These are phyloP conservation scores for Entomyzon cyanotis DNA, from an alignment of 2,113 vertebrate species.

Conservation along the genomic window DNA sequence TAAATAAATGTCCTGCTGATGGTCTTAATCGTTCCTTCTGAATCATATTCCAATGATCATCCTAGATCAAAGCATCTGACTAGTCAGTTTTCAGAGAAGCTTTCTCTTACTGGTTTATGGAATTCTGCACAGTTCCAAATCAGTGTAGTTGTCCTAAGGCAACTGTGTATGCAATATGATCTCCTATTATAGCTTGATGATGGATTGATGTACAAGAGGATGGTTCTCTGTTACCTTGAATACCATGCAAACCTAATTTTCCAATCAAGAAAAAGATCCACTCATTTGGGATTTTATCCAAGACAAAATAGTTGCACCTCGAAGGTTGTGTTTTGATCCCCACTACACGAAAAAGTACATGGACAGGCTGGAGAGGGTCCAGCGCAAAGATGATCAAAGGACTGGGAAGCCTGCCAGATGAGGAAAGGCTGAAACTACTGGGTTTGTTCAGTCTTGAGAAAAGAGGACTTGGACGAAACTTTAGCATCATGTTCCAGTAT, in stretches of 20 bases:
- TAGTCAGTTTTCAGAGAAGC: background rate
- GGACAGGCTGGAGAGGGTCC: background rate
- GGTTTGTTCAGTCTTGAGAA: background rate
- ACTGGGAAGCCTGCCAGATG: background rate
- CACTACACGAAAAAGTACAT: background rate
- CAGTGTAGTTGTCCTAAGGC: background rate
- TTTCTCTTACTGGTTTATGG: background rate
- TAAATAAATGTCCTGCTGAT: background rate
- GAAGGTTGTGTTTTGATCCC: background rate
- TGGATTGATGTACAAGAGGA: background rate
- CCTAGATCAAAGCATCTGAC: background rate
- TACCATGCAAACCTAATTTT: background rate
- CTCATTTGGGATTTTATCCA: background rate
- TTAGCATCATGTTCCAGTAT: background rate
- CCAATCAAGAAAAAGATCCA: background rate
- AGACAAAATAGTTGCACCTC: background rate
- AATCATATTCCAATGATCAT: background rate
- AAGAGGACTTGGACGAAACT: background rate
- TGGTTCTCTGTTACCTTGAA: background rate
- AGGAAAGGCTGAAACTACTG: background rate
- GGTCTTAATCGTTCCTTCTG: background rate
- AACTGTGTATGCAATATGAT: background rate
- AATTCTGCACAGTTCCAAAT: background rate
- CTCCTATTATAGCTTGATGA: background rate
- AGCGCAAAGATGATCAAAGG: background rate